Evolutionary conservation across 2,888 invertebrate species (phyloP).

Genomic region (Drosophila sordidula): DNA sequence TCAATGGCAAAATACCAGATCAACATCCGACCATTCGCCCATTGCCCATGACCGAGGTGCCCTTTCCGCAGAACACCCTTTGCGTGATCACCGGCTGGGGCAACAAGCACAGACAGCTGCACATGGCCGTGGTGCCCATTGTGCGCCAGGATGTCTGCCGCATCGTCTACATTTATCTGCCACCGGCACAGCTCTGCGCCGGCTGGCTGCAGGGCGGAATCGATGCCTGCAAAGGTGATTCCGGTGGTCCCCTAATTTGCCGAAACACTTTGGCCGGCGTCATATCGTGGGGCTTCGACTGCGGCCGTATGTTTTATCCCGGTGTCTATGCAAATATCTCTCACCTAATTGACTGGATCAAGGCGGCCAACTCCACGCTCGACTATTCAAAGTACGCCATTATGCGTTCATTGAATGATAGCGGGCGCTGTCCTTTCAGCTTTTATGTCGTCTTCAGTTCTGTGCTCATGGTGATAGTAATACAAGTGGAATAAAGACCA

Average conservation of each 20-base stretch:
- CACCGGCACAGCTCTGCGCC: slow-evolving; percentile 56
- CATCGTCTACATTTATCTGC: slow-evolving; percentile 44
- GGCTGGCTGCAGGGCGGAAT: slow-evolving; percentile 62
- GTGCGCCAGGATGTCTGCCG: slow-evolving; percentile 36
- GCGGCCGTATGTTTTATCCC: slow-evolving; percentile 35
- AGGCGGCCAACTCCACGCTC: slow-evolving; percentile 15
- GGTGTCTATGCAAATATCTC: slow-evolving; percentile 54
- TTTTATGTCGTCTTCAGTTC: background rate
- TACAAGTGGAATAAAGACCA: background rate
- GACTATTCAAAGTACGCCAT: slow-evolving; percentile 23
- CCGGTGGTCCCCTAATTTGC: slow-evolving; percentile 48
- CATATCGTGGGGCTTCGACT: slow-evolving; percentile 50
- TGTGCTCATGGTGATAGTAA: background rate
- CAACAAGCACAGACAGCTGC: slow-evolving; percentile 20
- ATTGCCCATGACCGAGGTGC: slow-evolving; percentile 4
- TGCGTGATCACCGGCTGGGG: slow-evolving; percentile 62
- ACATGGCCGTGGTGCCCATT: slow-evolving; percentile 46
- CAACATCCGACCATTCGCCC: slow-evolving; percentile 4
- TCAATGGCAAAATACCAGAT: slow-evolving; percentile 44
- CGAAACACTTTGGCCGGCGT: slow-evolving; percentile 25
- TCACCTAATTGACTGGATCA: slow-evolving; percentile 34
- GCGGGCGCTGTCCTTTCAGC: background rate
- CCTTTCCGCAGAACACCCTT: slow-evolving; percentile 19
- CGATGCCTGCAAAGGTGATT: slow-evolving; percentile 52
- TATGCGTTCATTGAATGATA: background rate